phyloP scores from a whole-genome alignment of 2,113 vertebrate species.

The Ictidomys tridecemlineatus region DNA sequence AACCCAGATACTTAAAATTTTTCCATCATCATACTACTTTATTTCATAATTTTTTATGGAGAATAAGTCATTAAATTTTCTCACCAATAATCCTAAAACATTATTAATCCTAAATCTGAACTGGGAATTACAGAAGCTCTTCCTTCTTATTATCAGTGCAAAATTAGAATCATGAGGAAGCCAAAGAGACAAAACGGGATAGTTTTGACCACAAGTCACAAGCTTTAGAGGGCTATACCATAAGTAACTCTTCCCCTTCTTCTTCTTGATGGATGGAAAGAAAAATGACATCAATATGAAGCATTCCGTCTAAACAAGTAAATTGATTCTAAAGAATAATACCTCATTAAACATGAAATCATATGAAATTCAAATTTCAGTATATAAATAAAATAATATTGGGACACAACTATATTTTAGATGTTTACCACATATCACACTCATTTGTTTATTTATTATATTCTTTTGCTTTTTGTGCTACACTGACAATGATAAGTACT shows the following conservation, averaged over 20 bases:
- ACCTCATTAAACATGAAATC: not conserved
- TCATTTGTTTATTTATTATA: not conserved
- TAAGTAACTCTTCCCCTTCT: not conserved
- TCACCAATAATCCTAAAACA: not conserved
- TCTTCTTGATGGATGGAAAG: not conserved
- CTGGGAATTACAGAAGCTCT: not conserved
- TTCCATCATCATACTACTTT: not conserved
- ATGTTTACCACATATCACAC: not conserved
- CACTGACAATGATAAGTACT: not conserved
- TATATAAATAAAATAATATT: not conserved
- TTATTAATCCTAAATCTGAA: not conserved
- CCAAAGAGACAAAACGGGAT: not conserved
- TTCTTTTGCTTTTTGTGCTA: not conserved
- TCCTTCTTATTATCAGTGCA: not conserved
- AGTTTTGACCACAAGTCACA: not conserved
- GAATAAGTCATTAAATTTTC: not conserved
- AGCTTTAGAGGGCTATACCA: not conserved
- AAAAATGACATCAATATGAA: not conserved
- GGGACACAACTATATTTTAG: not conserved
- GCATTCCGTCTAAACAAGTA: not conserved
- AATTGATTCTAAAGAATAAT: not conserved
- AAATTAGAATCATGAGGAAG: not conserved
- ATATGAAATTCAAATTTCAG: slow-evolving; percentile 23
- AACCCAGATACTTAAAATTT: not conserved
- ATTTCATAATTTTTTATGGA: not conserved